These are phyloP conservation scores for Scomber japonicus DNA, from an alignment of 2,113 vertebrate species.

Conservation along the genomic window DNA sequence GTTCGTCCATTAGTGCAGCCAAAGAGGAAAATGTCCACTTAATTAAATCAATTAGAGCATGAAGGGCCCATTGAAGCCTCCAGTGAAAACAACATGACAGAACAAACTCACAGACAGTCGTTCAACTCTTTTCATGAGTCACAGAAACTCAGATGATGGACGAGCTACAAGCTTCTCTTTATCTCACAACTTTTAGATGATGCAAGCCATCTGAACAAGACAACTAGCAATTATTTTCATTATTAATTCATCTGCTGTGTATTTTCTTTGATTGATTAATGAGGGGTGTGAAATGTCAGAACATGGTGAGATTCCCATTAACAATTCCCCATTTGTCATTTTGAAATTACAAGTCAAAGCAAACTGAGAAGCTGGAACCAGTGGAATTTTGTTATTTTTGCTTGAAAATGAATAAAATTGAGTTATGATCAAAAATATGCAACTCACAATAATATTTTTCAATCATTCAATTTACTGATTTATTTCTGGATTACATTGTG, in stretches of 20 bases:
- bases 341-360: not conserved
- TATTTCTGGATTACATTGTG: too few relatives aligned
- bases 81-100: constrained; percentile 38
- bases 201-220: not conserved
- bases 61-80: constrained; percentile 61
- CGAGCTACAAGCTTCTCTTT: not conserved
- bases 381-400: not conserved
- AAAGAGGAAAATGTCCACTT: constrained; percentile 67
- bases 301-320: too few relatives aligned
- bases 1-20: constrained; percentile 57
- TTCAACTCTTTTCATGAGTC: constrained; percentile 35
- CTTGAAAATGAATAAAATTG: not conserved
- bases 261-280: too few relatives aligned
- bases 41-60: constrained; percentile 81
- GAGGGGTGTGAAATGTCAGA: too few relatives aligned
- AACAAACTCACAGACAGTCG: constrained; percentile 53
- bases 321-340: too few relatives aligned
- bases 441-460: too few relatives aligned
- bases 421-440: not conserved
- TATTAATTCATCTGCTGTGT: not conserved
- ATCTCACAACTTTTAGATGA: not conserved
- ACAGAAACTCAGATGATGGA: not conserved
- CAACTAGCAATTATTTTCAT: not conserved
- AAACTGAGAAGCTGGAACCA: not conserved
- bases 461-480: too few relatives aligned